These are phyloP conservation scores for Prenolepis imparis DNA, from an alignment of 2,888 invertebrate genomes.

Conservation along the genomic window DNA sequence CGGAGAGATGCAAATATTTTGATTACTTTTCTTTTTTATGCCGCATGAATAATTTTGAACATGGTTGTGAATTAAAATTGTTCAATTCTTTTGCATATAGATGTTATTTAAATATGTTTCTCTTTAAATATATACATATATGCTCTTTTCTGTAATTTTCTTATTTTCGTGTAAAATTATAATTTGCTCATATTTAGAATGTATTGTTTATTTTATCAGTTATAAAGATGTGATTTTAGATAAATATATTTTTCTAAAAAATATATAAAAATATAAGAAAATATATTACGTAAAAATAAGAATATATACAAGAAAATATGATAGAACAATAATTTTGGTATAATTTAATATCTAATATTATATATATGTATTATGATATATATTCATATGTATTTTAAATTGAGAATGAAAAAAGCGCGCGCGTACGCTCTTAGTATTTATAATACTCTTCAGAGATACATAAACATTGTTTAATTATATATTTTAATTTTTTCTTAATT, in stretches of 20 bases:
- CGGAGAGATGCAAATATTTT: constrained; percentile 3
- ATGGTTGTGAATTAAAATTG: constrained; percentile 25
- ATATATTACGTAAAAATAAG: not conserved
- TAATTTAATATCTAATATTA: constrained; percentile 5
- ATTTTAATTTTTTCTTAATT: constrained; percentile 8
- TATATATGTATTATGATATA: not conserved
- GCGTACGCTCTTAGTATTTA: not conserved
- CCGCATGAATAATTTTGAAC: constrained; percentile 51
- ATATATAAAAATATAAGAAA: not conserved
- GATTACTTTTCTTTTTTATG: constrained; percentile 28
- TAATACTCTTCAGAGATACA: not conserved
- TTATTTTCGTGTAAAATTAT: constrained; percentile 12
- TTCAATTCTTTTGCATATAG: not conserved
- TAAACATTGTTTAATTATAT: not conserved
- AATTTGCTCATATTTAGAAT: constrained; percentile 29
- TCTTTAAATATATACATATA: constrained; percentile 7
- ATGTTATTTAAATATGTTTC: constrained; percentile 22
- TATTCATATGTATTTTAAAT: not conserved
- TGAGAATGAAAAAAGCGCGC: not conserved
- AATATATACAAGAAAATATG: constrained; percentile 8
- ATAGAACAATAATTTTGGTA: not conserved
- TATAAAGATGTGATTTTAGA: not conserved
- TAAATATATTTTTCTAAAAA: not conserved
- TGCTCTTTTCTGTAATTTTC: not conserved
- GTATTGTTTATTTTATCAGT: constrained; percentile 3